Evolutionary conservation across 2,797 vertebrate species (phyloP), one percentile per base, ranked within the genome.

Genomic region (Sebastes diaconus): DNA sequence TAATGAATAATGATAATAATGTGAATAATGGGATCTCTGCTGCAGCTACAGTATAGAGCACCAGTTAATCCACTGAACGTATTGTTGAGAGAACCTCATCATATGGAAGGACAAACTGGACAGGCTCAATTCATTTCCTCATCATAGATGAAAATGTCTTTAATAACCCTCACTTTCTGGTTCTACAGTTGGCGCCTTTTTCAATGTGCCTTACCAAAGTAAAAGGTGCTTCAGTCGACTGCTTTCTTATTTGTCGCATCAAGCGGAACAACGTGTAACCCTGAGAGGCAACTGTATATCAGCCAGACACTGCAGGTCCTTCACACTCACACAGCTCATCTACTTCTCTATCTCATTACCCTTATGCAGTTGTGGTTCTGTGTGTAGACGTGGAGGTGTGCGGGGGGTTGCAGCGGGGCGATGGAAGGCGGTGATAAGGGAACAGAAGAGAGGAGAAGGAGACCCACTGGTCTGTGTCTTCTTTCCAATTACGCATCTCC

Each of bases 401-500:
- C 55, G 25, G 70, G 61, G 9, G 24, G 22, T 30, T 64, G 71
- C 55, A 10, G 66, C 0, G 12, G 16, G 32, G 34, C 25, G 6
- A 68, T 34, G 42, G 76, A 79, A 66, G 65, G 34, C 8, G 4
- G 80, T 32, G 57, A 89, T 85, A 64, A 80, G 50, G 79, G 77
- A 90, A 80, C 29, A 71, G 58, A 84, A 50, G 34, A 78, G 64
- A 78, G 30, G 24, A 66, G 75, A 74, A 68, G 58, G 72, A 84
- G 84, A 87, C 72, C 85, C 83, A 88, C 79, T 77, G 83, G 78
- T 83, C 82, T 89, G 77, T 84, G 79, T 90, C 87, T 84, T 92
- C 87, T 85, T 83, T 93, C 91, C 91, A 94, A 93, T 94, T 93
- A 93, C 22, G 14, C 60, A 57, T 88, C 89, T 87, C 84, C 87